Base-by-base conservation (phyloP, 64 coral and sea anemone species). In the Pachyseris speciosa region DNA sequence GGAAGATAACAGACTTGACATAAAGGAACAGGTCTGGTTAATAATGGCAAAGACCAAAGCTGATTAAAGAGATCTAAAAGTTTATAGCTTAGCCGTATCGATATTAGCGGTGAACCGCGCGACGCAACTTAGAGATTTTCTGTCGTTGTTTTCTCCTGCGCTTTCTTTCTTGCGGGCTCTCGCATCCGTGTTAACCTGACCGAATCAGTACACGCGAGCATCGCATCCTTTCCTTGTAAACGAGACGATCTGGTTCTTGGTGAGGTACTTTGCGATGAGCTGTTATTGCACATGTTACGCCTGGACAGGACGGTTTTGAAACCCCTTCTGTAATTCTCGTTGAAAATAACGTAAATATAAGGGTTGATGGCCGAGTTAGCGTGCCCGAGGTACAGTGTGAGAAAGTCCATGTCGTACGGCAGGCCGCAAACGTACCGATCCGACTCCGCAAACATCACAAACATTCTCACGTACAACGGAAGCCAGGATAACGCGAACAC, bases 341-440 rank as follows among this genome's bases (percentile, higher is more conserved):
- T 92, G 51, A 92, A 92, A 85, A 92, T 85, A 15, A 92, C 89
- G 75, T 92, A 92, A 45, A 92, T 83, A 13, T 84, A 92, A 5
- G 89, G 89, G 43, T 92, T 92, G 3, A 92, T 20, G 9, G 89
- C 64, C 17, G 78, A 84, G 29, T 92, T 92, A 7, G 89, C 89
- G 53, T 92, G 89, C 1, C 89, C 89, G 2, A 92, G 37, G 42
- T 45, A 92, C 9, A 92, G 28, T 1, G 79, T 92, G 15, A 92
- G 69, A 64, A 92, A 92, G 28, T 92, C 89, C 20, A 92, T 69
- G 39, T 84, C 78, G 36, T 92, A 92, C 0, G 89, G 89, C 30
- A 92, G 49, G 29, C 89, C 89, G 59, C 89, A 92, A 25, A 37
- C 17, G 20, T 74, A 92, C 8, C 41, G 51, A 15, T 19, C 51